Evolutionary conservation across 2,797 vertebrate genomes (phyloP), one percentile per base, ranked within the genome.

Genomic region (Hoplostethus mediterraneus): DNA sequence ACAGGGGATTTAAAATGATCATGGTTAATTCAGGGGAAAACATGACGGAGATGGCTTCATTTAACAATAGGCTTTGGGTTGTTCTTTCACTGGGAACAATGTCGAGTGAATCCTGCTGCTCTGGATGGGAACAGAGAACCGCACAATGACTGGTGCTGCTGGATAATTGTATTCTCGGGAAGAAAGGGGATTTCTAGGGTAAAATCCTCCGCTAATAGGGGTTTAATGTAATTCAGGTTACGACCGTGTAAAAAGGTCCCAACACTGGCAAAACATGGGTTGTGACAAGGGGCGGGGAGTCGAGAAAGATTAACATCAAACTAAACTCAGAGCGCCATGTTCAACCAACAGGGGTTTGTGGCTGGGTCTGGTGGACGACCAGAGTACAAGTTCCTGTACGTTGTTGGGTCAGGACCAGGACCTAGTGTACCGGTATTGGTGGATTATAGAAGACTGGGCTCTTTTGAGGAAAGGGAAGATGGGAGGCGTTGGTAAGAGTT

Each of bases 1-100:
- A 88, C 86, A 79, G 81, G 91, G 91, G 89, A 92, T 93, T 92
- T 93, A 91, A 90, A 89, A 91, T 89, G 87, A 93, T 92, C 91
- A 84, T 80, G 88, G 89, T 92, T 93, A 90, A 93, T 93, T 93
- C 89, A 86, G 84, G 89, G 88, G 84, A 88, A 93, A 92, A 92
- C 92, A 93, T 85, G 91, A 90, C 80, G 87, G 89, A 91, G 90
- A 94, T 89, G 90, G 89, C 91, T 92, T 93, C 90, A 93, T 93
- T 91, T 90, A 93, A 93, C 93, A 92, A 92, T 87, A 89, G 92
- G 91, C 93, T 94, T 93, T 91, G 91, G 90, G 88, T 92, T 88
- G 86, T 87, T 91, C 89, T 91, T 91, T 93, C 89, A 91, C 71
- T 14, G 84, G 72, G 90, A 93, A 92, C 89, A 93, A 92, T 92